phyloP scores from a whole-genome alignment of 2,888 invertebrate species.

The Ashinkailepas kermadecensis region DNA sequence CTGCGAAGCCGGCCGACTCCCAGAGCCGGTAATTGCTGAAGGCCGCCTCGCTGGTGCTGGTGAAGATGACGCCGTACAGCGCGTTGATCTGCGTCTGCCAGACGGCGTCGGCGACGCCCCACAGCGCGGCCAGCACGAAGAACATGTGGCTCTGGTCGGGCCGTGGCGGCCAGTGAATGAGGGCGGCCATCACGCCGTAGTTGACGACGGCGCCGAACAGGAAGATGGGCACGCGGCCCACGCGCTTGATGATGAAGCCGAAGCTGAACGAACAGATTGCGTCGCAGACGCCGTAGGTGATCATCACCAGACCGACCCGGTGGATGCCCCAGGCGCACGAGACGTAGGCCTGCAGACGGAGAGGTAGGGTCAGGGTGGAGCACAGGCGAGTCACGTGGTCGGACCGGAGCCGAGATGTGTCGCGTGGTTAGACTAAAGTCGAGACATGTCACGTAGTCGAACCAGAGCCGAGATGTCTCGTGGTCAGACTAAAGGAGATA shows the following conservation, averaged over 20 bases:
- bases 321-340: slow-evolving; percentile 83
- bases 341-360: slow-evolving; percentile 64
- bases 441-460: slow-evolving; percentile 26
- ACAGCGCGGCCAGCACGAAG: slow-evolving; percentile 80
- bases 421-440: background rate
- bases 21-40: slow-evolving; percentile 88
- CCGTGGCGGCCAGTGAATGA: slow-evolving; percentile 78
- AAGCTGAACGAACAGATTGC: slow-evolving; percentile 84
- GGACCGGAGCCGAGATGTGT: background rate
- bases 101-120: slow-evolving; percentile 92
- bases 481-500: too few relatives aligned
- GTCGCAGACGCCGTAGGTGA: slow-evolving; percentile 90
- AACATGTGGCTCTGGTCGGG: slow-evolving; percentile 71
- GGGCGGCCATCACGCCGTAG: slow-evolving; percentile 65
- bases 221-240: slow-evolving; percentile 77
- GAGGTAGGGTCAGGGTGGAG: background rate
- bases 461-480: background rate
- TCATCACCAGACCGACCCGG: slow-evolving; percentile 94
- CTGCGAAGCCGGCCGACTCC: slow-evolving; percentile 83
- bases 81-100: slow-evolving; percentile 97
- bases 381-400: slow-evolving; percentile 26
- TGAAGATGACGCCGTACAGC: slow-evolving; percentile 76
- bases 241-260: slow-evolving; percentile 84
- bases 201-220: slow-evolving; percentile 64
- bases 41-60: slow-evolving; percentile 75